phyloP scores from a whole-genome alignment of 2,113 vertebrate species.

The Sceloporus undulatus region DNA sequence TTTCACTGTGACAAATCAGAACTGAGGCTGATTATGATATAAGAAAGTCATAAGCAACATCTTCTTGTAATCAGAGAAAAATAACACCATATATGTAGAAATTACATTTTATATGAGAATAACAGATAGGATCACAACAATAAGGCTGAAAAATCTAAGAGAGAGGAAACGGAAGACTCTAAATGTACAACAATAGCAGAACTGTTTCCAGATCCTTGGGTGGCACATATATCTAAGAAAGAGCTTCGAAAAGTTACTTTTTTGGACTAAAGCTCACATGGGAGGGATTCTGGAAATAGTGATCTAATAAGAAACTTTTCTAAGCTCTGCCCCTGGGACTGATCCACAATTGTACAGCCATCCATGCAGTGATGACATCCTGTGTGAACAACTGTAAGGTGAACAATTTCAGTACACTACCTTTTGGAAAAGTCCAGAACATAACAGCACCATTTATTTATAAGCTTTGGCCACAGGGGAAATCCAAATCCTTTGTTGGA shows the following conservation, averaged over 20 bases:
- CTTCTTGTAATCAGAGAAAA: conserved; percentile 31
- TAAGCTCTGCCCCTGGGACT: too few relatives aligned
- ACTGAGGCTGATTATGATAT: not conserved
- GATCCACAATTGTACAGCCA: too few relatives aligned
- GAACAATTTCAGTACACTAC: not conserved
- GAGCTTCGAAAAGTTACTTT: too few relatives aligned
- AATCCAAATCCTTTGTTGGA: not conserved
- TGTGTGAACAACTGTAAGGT: not conserved
- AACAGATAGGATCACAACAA: conserved; percentile 16
- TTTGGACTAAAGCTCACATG: too few relatives aligned
- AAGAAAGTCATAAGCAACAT: conserved; percentile 20
- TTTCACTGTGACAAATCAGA: conserved; percentile 39
- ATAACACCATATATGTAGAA: too few relatives aligned
- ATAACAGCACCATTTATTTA: not conserved
- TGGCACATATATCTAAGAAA: not conserved
- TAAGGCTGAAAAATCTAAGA: not conserved
- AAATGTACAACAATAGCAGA: too few relatives aligned
- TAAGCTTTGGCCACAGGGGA: not conserved
- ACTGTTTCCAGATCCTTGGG: not conserved
- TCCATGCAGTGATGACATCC: not conserved
- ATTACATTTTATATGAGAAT: conserved; percentile 9
- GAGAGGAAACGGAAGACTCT: too few relatives aligned
- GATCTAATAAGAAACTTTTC: too few relatives aligned
- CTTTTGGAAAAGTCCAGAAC: not conserved
- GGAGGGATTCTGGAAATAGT: too few relatives aligned